These are phyloP conservation scores for Neuroterus valhalla DNA, from an alignment of 1,140 invertebrate species.

Conservation along the genomic window DNA sequence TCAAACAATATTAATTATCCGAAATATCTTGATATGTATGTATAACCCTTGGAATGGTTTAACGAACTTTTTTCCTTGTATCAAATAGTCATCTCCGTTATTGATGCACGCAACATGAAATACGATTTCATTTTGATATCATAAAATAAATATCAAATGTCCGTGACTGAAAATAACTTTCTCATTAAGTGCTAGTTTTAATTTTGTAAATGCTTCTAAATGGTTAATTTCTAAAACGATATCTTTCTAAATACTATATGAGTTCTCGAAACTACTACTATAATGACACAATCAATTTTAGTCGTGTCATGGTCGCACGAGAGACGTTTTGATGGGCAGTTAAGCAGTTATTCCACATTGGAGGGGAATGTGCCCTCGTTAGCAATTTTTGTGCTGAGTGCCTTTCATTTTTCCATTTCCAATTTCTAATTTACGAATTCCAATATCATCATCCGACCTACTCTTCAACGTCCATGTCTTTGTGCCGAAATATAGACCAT, in stretches of 20 bases:
- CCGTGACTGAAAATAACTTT: too few relatives aligned
- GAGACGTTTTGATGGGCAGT: constrained; percentile 17
- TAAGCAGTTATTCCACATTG: background rate
- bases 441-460: background rate
- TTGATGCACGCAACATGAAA: too few relatives aligned
- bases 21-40: too few relatives aligned
- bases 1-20: too few relatives aligned
- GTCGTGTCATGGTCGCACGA: background rate
- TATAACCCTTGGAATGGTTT: too few relatives aligned
- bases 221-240: background rate
- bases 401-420: constrained; percentile 12
- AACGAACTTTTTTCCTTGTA: too few relatives aligned
- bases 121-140: too few relatives aligned
- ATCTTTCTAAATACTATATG: background rate
- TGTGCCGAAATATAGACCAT: background rate
- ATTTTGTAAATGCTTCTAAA: too few relatives aligned
- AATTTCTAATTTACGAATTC: too few relatives aligned
- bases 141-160: too few relatives aligned
- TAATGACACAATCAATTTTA: constrained; percentile 1
- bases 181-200: too few relatives aligned
- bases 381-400: constrained; percentile 16
- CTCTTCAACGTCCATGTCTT: background rate
- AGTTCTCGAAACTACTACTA: background rate
- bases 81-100: too few relatives aligned
- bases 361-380: constrained; percentile 2